phyloP scores from a whole-genome alignment of 2,888 invertebrate genomes.

The Lymantria monacha region DNA sequence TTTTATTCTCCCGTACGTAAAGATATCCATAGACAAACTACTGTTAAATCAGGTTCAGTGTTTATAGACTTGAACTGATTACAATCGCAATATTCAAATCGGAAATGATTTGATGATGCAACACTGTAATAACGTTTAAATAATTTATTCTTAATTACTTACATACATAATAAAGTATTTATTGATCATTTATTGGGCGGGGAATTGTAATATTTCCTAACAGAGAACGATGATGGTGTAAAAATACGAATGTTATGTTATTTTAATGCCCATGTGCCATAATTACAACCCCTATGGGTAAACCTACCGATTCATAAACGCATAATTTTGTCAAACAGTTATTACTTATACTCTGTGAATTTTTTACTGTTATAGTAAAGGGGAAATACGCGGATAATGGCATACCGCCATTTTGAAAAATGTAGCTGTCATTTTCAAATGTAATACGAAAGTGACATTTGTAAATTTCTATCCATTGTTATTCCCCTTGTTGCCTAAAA shows the following conservation, averaged over 20 bases:
- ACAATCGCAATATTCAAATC: conserved; percentile 1
- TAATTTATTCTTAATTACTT: conserved; percentile 9
- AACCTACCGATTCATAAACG: conserved; percentile 57
- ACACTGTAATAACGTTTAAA: conserved; percentile 6
- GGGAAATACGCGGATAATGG: conserved; percentile 8
- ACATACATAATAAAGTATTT: conserved; percentile 23
- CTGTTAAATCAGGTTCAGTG: too few species aligned
- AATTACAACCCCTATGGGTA: conserved; percentile 56
- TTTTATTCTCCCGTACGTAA: conserved; percentile 28
- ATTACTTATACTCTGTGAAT: conserved; percentile 25
- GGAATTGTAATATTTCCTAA: conserved; percentile 37
- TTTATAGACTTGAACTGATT: neutral
- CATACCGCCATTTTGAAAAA: conserved; percentile 4
- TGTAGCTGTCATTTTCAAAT: conserved; percentile 9
- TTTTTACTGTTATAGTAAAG: conserved; percentile 29
- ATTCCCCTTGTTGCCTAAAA: conserved; percentile 40
- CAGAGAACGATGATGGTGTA: conserved; percentile 50
- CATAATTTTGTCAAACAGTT: conserved; percentile 29
- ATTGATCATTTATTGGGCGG: conserved; percentile 22
- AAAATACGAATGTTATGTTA: conserved; percentile 58
- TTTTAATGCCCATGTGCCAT: conserved; percentile 72
- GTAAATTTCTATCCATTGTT: conserved; percentile 10
- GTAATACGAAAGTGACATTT: neutral
- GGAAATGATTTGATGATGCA: neutral
- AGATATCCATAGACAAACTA: conserved; percentile 22